Evolutionary conservation across 2,888 invertebrate genomes (phyloP).

Genomic region (Eurytoma californica): DNA sequence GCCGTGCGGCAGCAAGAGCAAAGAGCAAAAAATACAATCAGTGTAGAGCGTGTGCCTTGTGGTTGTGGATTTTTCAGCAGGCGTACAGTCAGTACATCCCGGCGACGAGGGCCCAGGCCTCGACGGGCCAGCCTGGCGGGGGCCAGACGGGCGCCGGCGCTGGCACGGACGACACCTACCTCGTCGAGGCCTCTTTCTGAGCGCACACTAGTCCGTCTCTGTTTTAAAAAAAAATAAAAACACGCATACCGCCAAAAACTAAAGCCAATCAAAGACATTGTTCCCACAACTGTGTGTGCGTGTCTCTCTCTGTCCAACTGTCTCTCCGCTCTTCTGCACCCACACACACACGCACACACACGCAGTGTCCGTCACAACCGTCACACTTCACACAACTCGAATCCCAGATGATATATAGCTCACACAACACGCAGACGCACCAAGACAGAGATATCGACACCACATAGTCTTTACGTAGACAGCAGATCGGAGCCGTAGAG

Average conservation of each 20-base stretch:
- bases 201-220: constrained; percentile 24
- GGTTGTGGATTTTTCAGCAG: constrained; percentile 80
- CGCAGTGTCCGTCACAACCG: neutral
- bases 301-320: neutral
- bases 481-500: too few species aligned
- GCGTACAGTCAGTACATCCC: constrained; percentile 93
- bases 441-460: neutral
- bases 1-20: constrained; percentile 4
- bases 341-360: neutral
- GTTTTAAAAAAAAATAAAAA: constrained; percentile 2
- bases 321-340: neutral
- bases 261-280: neutral
- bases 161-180: constrained; percentile 89
- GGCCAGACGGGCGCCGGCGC: constrained; percentile 70
- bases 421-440: neutral
- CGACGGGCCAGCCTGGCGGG: constrained; percentile 72
- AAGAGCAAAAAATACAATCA: constrained; percentile 30
- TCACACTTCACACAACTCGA: neutral
- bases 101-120: constrained; percentile 87
- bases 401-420: neutral
- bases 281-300: neutral
- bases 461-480: too few species aligned
- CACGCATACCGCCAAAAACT: neutral
- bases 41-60: constrained; percentile 73
- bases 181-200: constrained; percentile 91